A percentile compares a stretch with the other conserved stretches of the same genome.
These are phyloP conservation scores for Pristionchus exspectatus DNA, from an alignment of 2,888 invertebrate species.

Conservation along the genomic window DNA sequence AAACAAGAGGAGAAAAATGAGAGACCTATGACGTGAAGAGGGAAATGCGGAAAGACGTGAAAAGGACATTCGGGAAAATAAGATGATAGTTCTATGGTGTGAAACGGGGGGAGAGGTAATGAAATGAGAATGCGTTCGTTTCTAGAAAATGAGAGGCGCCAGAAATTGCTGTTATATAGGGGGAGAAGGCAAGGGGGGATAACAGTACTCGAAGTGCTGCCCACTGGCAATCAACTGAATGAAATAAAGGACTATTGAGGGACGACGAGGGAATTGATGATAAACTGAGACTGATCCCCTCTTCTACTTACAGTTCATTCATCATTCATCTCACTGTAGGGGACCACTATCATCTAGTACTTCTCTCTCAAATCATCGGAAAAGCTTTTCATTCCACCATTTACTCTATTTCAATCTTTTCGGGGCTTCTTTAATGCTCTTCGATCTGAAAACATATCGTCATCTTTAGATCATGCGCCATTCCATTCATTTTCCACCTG, in stretches of 20 bases:
- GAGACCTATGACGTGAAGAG: background rate
- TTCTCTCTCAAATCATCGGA: background rate
- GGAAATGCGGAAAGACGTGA: background rate
- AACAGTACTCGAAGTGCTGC: slow-evolving; percentile 34
- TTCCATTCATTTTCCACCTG: slow-evolving; percentile 1
- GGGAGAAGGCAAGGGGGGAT: slow-evolving; percentile 45
- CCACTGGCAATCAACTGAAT: slow-evolving; percentile 43
- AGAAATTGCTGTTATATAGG: slow-evolving; percentile 40
- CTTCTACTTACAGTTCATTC: background rate
- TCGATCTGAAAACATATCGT: slow-evolving; percentile 30
- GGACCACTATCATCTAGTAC: background rate
- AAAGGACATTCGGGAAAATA: slow-evolving; percentile 7
- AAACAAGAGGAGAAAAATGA: background rate
- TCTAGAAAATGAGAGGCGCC: slow-evolving; percentile 38
- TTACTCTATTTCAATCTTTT: background rate
- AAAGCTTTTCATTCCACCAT: background rate
- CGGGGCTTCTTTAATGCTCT: background rate
- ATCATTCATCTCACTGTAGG: background rate
- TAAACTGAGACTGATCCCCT: slow-evolving; percentile 16
- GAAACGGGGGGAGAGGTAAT: slow-evolving; percentile 45
- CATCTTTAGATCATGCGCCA: slow-evolving; percentile 15
- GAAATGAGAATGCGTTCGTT: slow-evolving; percentile 39
- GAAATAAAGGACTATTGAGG: slow-evolving; percentile 19
- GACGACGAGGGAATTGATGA: slow-evolving; percentile 37
- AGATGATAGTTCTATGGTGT: slow-evolving; percentile 30